Evolutionary conservation across 35 echinoderm and acorn worm genomes (phyloP).

Genomic region (Heliocidaris tuberculata): DNA sequence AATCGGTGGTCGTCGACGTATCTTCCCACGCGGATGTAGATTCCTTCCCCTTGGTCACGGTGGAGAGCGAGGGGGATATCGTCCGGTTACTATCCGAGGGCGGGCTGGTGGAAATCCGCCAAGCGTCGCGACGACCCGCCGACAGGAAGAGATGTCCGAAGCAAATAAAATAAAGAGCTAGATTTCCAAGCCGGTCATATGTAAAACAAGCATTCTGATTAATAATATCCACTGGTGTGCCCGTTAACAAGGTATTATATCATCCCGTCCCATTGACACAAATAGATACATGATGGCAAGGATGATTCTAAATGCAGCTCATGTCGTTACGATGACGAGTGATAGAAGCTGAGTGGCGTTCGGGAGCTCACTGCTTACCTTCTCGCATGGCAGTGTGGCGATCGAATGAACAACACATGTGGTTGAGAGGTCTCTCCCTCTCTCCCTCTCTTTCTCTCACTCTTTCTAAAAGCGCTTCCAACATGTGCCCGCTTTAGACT

Average conservation of each 20-base stretch:
- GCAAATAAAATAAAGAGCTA: background rate
- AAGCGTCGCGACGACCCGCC: constrained; percentile 34
- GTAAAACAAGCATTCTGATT: background rate
- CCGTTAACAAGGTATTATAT: background rate
- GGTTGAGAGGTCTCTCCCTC: background rate
- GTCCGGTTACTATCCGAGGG: constrained; percentile 27
- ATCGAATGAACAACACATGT: constrained; percentile 11
- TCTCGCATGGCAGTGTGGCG: background rate
- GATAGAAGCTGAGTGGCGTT: background rate
- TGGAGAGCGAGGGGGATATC: constrained; percentile 15
- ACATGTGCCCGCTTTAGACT: constrained; percentile 25
- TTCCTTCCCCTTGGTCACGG: background rate
- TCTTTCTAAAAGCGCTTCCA: background rate
- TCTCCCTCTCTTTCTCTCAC: background rate
- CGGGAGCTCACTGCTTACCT: background rate
- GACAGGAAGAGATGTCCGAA: constrained; percentile 19
- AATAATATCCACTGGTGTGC: background rate
- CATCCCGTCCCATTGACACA: background rate
- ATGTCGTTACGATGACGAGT: background rate
- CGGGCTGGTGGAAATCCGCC: constrained; percentile 15
- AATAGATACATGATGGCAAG: background rate
- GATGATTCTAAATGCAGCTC: background rate
- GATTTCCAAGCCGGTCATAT: background rate
- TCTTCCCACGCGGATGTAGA: constrained; percentile 6
- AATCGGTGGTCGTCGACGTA: background rate